phyloP scores from a whole-genome alignment of 2,113 vertebrate species.

The Sturnira hondurensis region DNA sequence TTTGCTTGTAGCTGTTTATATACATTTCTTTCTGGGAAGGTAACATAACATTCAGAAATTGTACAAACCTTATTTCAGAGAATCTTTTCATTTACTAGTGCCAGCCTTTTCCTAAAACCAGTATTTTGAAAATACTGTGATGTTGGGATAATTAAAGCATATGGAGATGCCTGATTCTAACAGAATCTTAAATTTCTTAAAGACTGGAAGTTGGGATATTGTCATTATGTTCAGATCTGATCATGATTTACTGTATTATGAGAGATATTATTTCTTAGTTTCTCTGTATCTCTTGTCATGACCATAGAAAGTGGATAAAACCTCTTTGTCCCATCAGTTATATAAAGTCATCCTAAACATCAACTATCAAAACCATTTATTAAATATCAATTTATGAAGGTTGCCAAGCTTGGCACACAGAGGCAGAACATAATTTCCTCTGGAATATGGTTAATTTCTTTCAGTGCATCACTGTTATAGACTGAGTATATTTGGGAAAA shows the following conservation, averaged over 20 bases:
- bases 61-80: constrained; percentile 48
- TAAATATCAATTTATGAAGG: constrained; percentile 34
- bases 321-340: constrained; percentile 15
- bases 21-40: constrained; percentile 50
- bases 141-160: neutral
- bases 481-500: constrained; percentile 3
- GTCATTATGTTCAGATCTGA: neutral
- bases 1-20: constrained; percentile 53
- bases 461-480: neutral
- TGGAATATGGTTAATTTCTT: constrained; percentile 45
- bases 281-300: constrained; percentile 23
- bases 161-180: neutral
- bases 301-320: constrained; percentile 8
- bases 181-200: neutral
- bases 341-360: constrained; percentile 3
- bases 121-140: neutral
- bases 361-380: constrained; percentile 30
- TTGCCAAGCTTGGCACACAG: neutral
- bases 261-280: constrained; percentile 34
- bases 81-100: neutral
- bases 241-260: neutral
- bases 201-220: neutral
- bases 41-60: constrained; percentile 41
- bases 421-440: neutral
- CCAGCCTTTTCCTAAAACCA: neutral